phyloP scores from a whole-genome alignment of 2,797 vertebrate species.

The Pseudopleuronectes americanus region DNA sequence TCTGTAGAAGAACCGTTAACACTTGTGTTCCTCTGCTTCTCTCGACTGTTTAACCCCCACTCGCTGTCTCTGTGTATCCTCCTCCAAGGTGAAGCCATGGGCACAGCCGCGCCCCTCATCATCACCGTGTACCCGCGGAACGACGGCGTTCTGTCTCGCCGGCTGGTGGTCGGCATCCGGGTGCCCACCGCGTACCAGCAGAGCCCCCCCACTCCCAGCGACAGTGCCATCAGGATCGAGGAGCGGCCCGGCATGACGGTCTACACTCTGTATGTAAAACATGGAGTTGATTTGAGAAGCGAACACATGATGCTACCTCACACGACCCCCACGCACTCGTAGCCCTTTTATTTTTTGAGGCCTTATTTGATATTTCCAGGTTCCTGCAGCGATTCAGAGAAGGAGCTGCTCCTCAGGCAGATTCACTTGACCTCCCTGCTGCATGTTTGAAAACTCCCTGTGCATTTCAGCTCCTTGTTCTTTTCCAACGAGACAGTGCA shows the following conservation, averaged over 20 bases:
- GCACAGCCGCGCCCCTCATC: conserved; percentile 88
- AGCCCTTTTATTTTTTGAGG: background rate
- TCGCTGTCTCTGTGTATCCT: background rate
- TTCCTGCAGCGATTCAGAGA: background rate
- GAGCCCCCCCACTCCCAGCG: conserved; percentile 83
- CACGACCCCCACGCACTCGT: background rate
- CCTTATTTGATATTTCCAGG: background rate
- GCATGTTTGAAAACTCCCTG: conserved; percentile 2
- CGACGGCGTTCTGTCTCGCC: conserved; percentile 87
- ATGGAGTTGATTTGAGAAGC: background rate
- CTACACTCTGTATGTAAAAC: conserved; percentile 86
- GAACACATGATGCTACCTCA: background rate
- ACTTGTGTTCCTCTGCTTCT: background rate
- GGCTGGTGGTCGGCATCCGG: conserved; percentile 86
- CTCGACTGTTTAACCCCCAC: background rate
- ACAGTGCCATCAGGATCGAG: conserved; percentile 86
- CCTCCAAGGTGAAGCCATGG: conserved; percentile 87
- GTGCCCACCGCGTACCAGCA: conserved; percentile 87
- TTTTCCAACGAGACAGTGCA: background rate
- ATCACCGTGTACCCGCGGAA: conserved; percentile 89
- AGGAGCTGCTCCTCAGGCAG: background rate
- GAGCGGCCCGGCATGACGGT: conserved; percentile 88
- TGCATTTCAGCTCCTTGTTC: background rate
- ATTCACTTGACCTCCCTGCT: background rate
- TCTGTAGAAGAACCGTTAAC: background rate